Base-by-base conservation (phyloP, 2,888 invertebrate genomes). In the Lithodes maja region DNA sequence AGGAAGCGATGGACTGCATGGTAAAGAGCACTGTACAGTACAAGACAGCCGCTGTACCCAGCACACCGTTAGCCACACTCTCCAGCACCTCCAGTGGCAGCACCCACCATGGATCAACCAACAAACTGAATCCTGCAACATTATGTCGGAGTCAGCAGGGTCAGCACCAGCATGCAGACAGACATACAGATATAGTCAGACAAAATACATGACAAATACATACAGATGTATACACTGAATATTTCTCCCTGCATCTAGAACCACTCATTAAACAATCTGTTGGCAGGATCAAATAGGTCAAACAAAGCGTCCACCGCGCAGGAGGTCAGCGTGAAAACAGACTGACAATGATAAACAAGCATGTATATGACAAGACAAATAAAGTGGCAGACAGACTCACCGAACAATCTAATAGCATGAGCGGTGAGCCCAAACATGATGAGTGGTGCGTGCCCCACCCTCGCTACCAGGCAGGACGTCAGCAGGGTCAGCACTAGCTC, bases 51-150 rank as follows among this genome's bases (percentile, higher is more conserved):
- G 85, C 89, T 1, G 91, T 86, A 69, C 52, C 33, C 17, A 83
- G 54, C 17, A 89, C n/a, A 2, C 91, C 91, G 71, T 86, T 91
- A 17, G 85, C 54, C n/a, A 89, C 54, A 5, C 85, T 78, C n/a
- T 91, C 91, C 17, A 91, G 79, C 33, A 81, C 52, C 83, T 91
- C 91, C n/a, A 91, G 75, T 12, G 50, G 68, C 52, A 91, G 53
- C n/a, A 81, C 86, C 75, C 61, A 74, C 79, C 74, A 84, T 1
- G 91, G 91, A 15, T 86, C 71, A 52, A 33, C 69, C 50, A 89
- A 54, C 17, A 85, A n/a, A 75, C 89, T 89, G 53, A 87, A 53
- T n/a, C 91, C 89, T 89, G 71, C 5, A 33, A 33, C 33, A 33
- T 33, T 33, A 33, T 33, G 33, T 33, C 9, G 68, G 68, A 7